These are phyloP conservation scores for Oncorhynchus masou DNA, from an alignment of 2,113 vertebrate species.

Conservation along the genomic window DNA sequence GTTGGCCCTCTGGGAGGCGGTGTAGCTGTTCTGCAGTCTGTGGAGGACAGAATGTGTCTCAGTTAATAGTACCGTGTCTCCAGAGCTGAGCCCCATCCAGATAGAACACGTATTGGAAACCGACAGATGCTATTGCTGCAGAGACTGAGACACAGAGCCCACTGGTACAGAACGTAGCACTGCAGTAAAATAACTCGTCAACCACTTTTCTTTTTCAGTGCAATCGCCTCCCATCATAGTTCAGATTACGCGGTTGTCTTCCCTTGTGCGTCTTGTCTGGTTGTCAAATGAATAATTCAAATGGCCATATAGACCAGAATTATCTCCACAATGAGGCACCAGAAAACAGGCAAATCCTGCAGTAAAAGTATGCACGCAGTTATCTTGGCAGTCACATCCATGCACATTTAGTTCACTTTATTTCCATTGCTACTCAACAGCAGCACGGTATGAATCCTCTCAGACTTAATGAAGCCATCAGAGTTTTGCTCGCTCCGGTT, in stretches of 20 bases:
- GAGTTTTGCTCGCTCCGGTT: not conserved
- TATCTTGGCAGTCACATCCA: not conserved
- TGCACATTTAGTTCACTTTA: not conserved
- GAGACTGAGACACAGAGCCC: not conserved
- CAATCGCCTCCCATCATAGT: not conserved
- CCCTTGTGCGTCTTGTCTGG: not conserved
- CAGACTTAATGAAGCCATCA: conserved; percentile 2
- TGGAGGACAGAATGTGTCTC: not conserved
- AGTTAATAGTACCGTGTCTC: not conserved
- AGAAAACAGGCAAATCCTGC: not conserved
- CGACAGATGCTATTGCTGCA: not conserved
- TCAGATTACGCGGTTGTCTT: not conserved
- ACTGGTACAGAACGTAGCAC: not conserved
- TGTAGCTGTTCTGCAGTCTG: conserved; percentile 98
- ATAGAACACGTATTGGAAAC: not conserved
- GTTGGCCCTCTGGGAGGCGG: conserved; percentile 92
- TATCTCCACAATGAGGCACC: conserved; percentile 12
- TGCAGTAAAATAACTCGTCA: not conserved
- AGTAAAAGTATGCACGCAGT: not conserved
- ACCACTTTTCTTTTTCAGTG: not conserved
- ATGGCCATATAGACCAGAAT: not conserved
- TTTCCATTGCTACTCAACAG: not conserved
- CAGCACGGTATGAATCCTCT: not conserved
- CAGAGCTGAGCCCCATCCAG: not conserved
- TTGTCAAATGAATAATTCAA: not conserved